phyloP scores from a whole-genome alignment of 2,888 invertebrate species.

The Crepidodera aurea region DNA sequence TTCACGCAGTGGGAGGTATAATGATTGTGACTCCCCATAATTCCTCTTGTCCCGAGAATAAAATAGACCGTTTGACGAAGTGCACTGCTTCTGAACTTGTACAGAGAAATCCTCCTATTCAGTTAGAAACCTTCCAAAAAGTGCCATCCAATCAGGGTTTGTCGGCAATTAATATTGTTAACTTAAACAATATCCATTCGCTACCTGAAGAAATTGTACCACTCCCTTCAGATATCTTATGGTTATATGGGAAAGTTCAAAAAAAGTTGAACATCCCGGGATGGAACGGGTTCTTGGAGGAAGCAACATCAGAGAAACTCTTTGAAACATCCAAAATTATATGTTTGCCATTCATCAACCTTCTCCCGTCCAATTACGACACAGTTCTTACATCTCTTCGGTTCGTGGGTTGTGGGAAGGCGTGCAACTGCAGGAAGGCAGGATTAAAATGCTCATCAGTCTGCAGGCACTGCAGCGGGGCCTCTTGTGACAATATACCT shows the following conservation, averaged over 20 bases:
- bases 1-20: constrained; percentile 50
- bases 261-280: constrained; percentile 13
- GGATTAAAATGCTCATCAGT: too few relatives aligned
- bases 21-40: constrained; percentile 40
- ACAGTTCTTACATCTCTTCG: not conserved
- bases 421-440: too few relatives aligned
- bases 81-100: too few relatives aligned
- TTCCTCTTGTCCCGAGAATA: not conserved
- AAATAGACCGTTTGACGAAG: too few relatives aligned
- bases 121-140: too few relatives aligned
- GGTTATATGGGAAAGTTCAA: constrained; percentile 31
- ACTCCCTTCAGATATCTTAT: constrained; percentile 4
- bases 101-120: too few relatives aligned
- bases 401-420: not conserved
- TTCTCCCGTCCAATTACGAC: not conserved
- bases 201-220: too few relatives aligned
- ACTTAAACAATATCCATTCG: too few relatives aligned
- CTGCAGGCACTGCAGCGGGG: too few relatives aligned
- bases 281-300: constrained; percentile 26
- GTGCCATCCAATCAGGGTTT: too few relatives aligned
- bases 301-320: constrained; percentile 4
- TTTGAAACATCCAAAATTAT: not conserved
- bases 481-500: too few relatives aligned
- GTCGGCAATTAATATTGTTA: too few relatives aligned
- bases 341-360: not conserved